Evolutionary conservation across 2,797 vertebrate species (phyloP), one percentile per base, ranked within the genome.

Genomic region (Centroberyx gerrardi): DNA sequence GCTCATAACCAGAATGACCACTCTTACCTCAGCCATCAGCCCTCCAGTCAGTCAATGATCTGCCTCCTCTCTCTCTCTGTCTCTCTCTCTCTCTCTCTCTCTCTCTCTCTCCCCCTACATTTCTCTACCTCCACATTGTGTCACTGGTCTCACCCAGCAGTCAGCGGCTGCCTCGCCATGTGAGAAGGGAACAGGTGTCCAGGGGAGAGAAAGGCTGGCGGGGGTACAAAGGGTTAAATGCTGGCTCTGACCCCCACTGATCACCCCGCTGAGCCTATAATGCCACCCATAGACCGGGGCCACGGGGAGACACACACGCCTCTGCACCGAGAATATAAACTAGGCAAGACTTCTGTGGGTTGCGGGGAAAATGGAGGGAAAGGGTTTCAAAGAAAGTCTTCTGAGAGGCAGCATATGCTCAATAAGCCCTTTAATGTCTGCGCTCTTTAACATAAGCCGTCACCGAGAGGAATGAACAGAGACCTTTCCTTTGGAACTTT

Each of bases 251-350:
- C 90, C 91, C 90, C 80, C 68, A 79, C 88, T 86, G 81, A 85
- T 86, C 83, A 62, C 77, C 92, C 90, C 68, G 92, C 90, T 88
- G 92, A 83, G 90, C 87, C 83, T 73, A 82, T 92, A 89, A 91
- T 90, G 83, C 90, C 89, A 83, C 83, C 84, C 86, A 80, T 77
- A 80, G 88, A 85, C 81, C 33, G 29, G 78, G 88, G 90, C 85
- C 87, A 86, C 22, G 5, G 59, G 72, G 79, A 83, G 77, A 80
- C 81, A 64, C 76, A 77, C 78, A 46, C 9, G 70, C 75, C 74
- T 86, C 74, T 80, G 82, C 79, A 64, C 8, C 40, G 71, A 72
- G 90, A 94, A 93, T 94, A 90, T 80, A 76, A 94, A 94, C 78
- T 17, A 91, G 84, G 59, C 36, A 6, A 69, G 62, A 72, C 74